Percentiles rank a stretch among this genome's conserved stretches.
Evolutionary conservation across 2,797 vertebrate genomes (phyloP).

Genomic region (Enteromius afrohamiltoni): DNA sequence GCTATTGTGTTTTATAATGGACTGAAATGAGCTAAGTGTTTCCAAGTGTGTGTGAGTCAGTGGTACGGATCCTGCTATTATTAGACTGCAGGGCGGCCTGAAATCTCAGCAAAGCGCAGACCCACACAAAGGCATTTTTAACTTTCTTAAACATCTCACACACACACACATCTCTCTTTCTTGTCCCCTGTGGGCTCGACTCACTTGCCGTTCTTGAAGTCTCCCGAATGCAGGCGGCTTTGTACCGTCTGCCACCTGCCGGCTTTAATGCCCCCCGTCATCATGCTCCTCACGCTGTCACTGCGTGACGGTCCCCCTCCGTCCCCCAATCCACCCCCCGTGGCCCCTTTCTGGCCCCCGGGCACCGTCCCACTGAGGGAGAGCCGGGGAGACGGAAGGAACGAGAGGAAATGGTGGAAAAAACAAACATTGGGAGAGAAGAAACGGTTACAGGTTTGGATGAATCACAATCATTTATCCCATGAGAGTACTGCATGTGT

Average conservation of each 20-base stretch:
- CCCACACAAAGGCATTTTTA: conserved; percentile 56
- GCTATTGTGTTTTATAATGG: conserved; percentile 51
- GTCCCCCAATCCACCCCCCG: conserved; percentile 86
- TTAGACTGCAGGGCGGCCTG: conserved; percentile 50
- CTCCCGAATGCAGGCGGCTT: conserved; percentile 94
- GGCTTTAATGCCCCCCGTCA: conserved; percentile 83
- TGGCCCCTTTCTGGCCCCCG: conserved; percentile 87
- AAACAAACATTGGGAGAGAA: conserved; percentile 64
- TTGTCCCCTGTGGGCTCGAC: conserved; percentile 75
- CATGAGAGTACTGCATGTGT: conserved; percentile 20
- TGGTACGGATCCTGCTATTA: conserved; percentile 46
- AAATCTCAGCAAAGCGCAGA: conserved; percentile 42
- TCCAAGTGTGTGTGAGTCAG: conserved; percentile 52
- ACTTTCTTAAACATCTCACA: conserved; percentile 44
- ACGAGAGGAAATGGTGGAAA: conserved; percentile 63
- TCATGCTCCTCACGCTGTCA: conserved; percentile 87
- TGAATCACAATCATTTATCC: conserved; percentile 27
- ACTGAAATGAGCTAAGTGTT: conserved; percentile 46
- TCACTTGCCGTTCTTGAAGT: conserved; percentile 97
- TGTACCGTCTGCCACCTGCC: conserved; percentile 96
- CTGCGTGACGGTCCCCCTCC: conserved; percentile 88
- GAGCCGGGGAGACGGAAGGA: conserved; percentile 76
- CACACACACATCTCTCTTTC: conserved; percentile 53
- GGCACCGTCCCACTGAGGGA: conserved; percentile 89
- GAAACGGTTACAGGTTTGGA: conserved; percentile 68